Evolutionary conservation across 2,888 invertebrate genomes (phyloP).

Genomic region (Ditula angustiorana): DNA sequence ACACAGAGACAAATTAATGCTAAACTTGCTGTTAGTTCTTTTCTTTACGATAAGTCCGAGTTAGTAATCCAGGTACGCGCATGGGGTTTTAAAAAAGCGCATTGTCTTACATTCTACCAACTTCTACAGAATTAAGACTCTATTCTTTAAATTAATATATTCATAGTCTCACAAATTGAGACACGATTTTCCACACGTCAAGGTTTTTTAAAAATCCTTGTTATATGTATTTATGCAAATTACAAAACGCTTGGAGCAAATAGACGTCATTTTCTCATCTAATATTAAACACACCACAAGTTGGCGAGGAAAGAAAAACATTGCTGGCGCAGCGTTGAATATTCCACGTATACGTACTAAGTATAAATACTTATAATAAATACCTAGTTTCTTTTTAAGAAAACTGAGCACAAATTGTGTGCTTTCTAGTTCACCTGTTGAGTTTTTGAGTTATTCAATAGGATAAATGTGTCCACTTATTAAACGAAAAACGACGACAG

Average conservation of each 20-base stretch:
- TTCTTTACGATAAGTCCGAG: too few species aligned
- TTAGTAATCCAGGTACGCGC: too few species aligned
- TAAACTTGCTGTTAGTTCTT: too few species aligned
- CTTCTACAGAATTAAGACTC: too few species aligned
- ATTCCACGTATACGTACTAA: neutral
- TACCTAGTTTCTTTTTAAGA: neutral
- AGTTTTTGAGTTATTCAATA: too few species aligned
- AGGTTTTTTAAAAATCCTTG: neutral
- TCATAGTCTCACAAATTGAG: too few species aligned
- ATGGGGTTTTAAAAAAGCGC: too few species aligned
- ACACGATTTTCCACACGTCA: neutral
- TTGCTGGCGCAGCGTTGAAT: neutral
- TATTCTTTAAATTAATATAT: too few species aligned
- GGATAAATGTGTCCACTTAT: too few species aligned
- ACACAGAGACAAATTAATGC: too few species aligned
- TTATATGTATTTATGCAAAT: slow-evolving; percentile 6
- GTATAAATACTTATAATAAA: neutral
- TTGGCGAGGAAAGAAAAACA: neutral
- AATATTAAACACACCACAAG: neutral
- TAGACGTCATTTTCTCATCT: neutral
- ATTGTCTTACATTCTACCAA: too few species aligned
- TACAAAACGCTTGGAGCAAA: neutral
- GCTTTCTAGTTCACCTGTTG: neutral
- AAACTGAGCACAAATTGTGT: neutral
- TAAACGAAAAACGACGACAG: too few species aligned